Evolutionary conservation across 2,888 invertebrate species (phyloP).

Genomic region (Hypena proboscidalis): DNA sequence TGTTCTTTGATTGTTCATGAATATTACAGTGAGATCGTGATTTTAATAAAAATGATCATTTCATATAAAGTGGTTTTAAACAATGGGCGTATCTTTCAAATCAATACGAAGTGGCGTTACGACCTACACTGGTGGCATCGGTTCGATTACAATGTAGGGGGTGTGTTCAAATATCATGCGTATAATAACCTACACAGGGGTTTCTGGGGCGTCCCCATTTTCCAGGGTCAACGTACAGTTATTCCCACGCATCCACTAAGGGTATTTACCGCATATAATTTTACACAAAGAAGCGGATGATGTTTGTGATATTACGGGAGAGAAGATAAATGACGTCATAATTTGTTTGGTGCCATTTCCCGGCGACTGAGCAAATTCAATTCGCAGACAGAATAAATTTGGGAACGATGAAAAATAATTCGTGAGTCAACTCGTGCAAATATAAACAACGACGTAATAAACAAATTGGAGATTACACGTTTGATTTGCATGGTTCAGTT

Average conservation of each 20-base stretch:
- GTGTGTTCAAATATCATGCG: constrained; percentile 55
- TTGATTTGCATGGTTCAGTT: constrained; percentile 15
- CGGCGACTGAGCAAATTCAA: constrained; percentile 39
- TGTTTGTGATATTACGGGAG: constrained; percentile 8
- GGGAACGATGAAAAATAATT: constrained; percentile 24
- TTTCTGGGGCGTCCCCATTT: constrained; percentile 58
- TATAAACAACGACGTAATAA: constrained; percentile 31
- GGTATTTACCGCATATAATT: constrained; percentile 27
- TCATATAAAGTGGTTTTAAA: neutral
- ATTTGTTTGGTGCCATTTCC: constrained; percentile 32
- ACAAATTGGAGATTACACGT: constrained; percentile 23
- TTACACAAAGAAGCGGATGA: constrained; percentile 14
- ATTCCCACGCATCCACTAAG: constrained; percentile 39
- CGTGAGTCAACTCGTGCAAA: constrained; percentile 43
- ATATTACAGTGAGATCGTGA: constrained; percentile 1
- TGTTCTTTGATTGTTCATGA: constrained; percentile 1
- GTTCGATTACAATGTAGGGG: constrained; percentile 36
- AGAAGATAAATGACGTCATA: constrained; percentile 17
- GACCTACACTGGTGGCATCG: constrained; percentile 30
- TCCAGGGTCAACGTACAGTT: constrained; percentile 51
- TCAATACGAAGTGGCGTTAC: constrained; percentile 31
- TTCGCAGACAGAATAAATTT: constrained; percentile 44
- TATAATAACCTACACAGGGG: constrained; percentile 51
- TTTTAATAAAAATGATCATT: neutral
- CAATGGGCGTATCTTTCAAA: constrained; percentile 3